Evolutionary conservation across 1,140 invertebrate genomes (phyloP).

Genomic region (Diploscapter pachys): DNA sequence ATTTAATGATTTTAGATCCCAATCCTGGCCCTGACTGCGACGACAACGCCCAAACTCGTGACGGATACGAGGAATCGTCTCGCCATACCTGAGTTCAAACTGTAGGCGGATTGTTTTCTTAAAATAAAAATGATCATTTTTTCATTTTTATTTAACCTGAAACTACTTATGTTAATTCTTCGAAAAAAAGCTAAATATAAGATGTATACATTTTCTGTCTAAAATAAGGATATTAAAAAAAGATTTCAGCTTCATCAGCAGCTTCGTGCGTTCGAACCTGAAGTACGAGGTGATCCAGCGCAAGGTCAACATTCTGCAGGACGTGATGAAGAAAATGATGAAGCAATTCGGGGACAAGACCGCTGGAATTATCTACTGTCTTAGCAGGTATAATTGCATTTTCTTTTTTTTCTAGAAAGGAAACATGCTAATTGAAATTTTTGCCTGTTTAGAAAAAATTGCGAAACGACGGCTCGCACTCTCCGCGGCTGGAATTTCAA

Average conservation of each 20-base stretch:
- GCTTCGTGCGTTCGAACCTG: slow-evolving; percentile 89
- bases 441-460: slow-evolving; percentile 65
- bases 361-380: slow-evolving; percentile 91
- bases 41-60: slow-evolving; percentile 37
- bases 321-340: slow-evolving; percentile 74
- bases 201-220: too few relatives aligned
- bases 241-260: slow-evolving; percentile 63
- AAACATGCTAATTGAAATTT: too few relatives aligned
- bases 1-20: slow-evolving; percentile 32
- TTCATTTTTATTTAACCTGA: too few relatives aligned
- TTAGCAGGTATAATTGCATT: slow-evolving; percentile 73
- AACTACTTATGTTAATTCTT: too few relatives aligned
- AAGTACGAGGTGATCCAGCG: slow-evolving; percentile 77
- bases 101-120: slow-evolving; percentile 23
- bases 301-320: slow-evolving; percentile 64
- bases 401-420: neutral
- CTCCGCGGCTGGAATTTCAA: slow-evolving; percentile 65
- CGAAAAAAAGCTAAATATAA: too few relatives aligned
- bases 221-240: slow-evolving; percentile 27
- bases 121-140: too few relatives aligned
- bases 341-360: slow-evolving; percentile 67
- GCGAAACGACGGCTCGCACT: slow-evolving; percentile 66
- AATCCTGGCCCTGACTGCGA: slow-evolving; percentile 36
- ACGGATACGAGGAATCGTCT: slow-evolving; percentile 37
- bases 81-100: slow-evolving; percentile 39